These are phyloP conservation scores for Molothrus ater DNA, from an alignment of 2,797 vertebrate genomes.

Conservation along the genomic window DNA sequence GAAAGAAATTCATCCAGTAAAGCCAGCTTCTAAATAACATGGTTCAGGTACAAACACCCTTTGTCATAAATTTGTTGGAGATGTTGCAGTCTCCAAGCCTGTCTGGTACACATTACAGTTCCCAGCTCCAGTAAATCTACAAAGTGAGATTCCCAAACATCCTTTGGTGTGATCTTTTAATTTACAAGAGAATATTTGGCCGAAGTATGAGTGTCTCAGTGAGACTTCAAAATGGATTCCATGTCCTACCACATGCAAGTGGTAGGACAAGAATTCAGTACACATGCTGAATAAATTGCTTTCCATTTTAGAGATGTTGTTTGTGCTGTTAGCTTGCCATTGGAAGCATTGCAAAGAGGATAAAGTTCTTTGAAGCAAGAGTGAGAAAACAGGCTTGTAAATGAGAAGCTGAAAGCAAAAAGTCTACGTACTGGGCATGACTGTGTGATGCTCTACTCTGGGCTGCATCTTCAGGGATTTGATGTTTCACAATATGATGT, in stretches of 20 bases:
- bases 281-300: neutral
- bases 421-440: neutral
- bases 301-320: neutral
- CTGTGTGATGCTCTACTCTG: neutral
- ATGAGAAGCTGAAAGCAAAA: neutral
- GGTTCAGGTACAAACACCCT: neutral
- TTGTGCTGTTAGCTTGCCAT: neutral
- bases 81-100: neutral
- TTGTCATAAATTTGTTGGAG: neutral
- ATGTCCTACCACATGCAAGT: neutral
- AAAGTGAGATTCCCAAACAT: neutral
- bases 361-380: neutral
- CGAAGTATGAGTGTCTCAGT: neutral
- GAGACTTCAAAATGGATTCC: neutral
- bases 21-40: constrained; percentile 22
- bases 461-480: constrained; percentile 4
- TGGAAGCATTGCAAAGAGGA: constrained; percentile 1
- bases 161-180: neutral
- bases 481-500: constrained; percentile 24
- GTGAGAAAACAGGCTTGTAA: neutral
- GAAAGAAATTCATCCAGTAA: constrained; percentile 27
- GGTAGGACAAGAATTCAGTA: too few species aligned
- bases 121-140: neutral
- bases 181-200: neutral
- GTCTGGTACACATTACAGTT: neutral